Evolutionary conservation across 2,797 vertebrate species (phyloP).

Genomic region (Syndactyla subalaris): DNA sequence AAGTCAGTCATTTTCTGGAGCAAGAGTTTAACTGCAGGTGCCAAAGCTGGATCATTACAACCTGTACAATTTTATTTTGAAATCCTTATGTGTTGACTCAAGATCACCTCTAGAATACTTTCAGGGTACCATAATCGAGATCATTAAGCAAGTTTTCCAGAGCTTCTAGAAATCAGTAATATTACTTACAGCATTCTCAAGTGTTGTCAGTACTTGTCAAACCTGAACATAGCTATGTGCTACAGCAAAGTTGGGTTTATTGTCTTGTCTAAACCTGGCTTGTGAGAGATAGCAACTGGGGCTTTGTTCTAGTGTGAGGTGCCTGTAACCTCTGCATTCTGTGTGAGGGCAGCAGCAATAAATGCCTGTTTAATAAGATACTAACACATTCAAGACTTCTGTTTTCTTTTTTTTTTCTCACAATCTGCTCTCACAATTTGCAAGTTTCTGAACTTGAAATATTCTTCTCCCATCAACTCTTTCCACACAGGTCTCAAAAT

Average conservation of each 20-base stretch:
- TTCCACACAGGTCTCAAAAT: constrained; percentile 4
- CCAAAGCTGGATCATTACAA: neutral
- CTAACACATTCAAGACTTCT: neutral
- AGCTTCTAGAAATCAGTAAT: neutral
- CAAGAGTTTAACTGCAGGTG: neutral
- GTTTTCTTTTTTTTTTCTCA: neutral
- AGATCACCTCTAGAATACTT: neutral
- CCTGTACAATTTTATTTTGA: neutral
- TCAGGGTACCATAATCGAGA: neutral
- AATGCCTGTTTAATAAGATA: neutral
- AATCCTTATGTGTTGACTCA: neutral
- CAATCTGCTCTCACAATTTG: neutral
- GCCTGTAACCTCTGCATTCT: neutral
- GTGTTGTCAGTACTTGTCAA: neutral
- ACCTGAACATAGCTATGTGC: neutral
- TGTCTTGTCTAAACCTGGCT: neutral
- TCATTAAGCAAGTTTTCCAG: neutral
- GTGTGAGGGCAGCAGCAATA: neutral
- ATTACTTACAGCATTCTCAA: neutral
- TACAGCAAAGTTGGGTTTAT: neutral
- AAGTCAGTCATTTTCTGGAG: neutral
- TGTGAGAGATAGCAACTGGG: neutral
- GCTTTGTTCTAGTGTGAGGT: neutral
- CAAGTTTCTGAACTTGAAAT: neutral
- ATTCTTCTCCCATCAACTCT: neutral